Conservation (phyloP, 2,888 invertebrate genomes). For the Ceraclea dissimilis region DNA sequence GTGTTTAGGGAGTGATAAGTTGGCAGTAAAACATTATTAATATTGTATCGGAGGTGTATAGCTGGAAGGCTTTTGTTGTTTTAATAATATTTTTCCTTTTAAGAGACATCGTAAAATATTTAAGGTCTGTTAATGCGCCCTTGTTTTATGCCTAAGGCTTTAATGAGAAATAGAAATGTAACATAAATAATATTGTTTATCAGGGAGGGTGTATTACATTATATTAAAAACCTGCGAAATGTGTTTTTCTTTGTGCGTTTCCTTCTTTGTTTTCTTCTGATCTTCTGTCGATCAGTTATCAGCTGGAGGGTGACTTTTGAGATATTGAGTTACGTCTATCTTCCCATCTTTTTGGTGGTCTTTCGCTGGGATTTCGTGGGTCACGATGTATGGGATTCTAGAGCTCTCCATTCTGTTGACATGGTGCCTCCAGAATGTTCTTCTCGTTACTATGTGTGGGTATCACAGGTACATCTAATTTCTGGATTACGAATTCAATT, state of each 20-base stretch:
- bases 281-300: too few relatives aligned
- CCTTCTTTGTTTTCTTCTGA: too few relatives aligned
- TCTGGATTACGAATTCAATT: not conserved
- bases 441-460: not conserved
- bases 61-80: too few relatives aligned
- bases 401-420: not conserved
- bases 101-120: not conserved
- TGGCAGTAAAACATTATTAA: too few relatives aligned
- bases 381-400: not conserved
- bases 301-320: too few relatives aligned
- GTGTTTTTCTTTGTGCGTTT: too few relatives aligned
- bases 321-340: not conserved
- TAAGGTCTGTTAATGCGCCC: not conserved
- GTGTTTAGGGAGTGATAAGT: too few relatives aligned
- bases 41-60: too few relatives aligned
- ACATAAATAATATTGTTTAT: too few relatives aligned
- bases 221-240: too few relatives aligned
- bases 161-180: not conserved
- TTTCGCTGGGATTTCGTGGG: not conserved
- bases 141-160: not conserved
- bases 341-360: not conserved
- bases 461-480: not conserved
- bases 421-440: not conserved
- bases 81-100: not conserved
- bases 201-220: too few relatives aligned